Evolutionary conservation across 2,797 vertebrate species (phyloP).

Genomic region (Okamejei kenojei): DNA sequence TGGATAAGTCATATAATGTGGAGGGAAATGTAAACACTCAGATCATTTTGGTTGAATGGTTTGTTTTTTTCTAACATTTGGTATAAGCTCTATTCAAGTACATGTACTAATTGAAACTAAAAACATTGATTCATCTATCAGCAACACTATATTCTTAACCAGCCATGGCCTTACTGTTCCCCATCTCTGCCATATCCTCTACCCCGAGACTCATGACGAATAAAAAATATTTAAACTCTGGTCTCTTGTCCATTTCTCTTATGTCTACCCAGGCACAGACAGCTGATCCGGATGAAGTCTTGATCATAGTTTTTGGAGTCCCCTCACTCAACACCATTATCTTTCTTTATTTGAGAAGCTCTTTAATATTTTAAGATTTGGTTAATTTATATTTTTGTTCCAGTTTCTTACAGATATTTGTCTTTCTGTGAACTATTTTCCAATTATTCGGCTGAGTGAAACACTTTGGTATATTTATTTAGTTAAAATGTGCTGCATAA

Average conservation of each 20-base stretch:
- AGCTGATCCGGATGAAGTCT: neutral
- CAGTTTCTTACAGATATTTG: neutral
- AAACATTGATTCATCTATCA: neutral
- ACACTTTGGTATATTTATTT: neutral
- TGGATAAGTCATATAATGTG: too few relatives aligned
- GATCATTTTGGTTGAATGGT: too few relatives aligned
- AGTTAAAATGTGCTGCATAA: neutral
- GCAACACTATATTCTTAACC: too few relatives aligned
- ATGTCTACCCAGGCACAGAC: neutral
- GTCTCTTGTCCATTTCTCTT: neutral
- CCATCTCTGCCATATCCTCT: too few relatives aligned
- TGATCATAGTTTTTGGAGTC: neutral
- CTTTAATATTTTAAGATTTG: neutral
- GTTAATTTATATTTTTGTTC: neutral
- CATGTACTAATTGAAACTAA: neutral
- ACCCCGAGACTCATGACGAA: too few relatives aligned
- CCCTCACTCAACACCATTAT: neutral
- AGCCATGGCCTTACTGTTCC: too few relatives aligned
- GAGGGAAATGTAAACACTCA: too few relatives aligned
- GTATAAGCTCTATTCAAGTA: neutral
- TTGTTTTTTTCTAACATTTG: too few relatives aligned
- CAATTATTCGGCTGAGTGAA: neutral
- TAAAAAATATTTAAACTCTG: neutral
- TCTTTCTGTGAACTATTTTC: neutral
- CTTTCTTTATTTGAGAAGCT: neutral